Evolutionary conservation across 1,140 invertebrate species (phyloP).

Genomic region (Pseudomyrmex gracilis): DNA sequence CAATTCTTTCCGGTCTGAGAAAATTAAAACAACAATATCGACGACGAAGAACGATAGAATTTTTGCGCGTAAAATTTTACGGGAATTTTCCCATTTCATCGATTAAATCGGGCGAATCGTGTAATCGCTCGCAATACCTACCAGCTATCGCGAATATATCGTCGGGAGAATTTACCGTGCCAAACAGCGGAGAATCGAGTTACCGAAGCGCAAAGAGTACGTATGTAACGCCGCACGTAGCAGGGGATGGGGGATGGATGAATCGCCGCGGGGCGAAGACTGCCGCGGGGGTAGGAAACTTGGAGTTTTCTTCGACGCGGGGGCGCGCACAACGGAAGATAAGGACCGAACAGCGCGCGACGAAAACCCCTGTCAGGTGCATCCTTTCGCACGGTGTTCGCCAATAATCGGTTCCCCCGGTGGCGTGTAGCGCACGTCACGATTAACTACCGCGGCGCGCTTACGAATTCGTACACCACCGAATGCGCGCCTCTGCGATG

Average conservation of each 20-base stretch:
- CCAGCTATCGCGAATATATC: constrained; percentile 6
- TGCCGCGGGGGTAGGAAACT: constrained; percentile 36
- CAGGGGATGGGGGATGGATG: not conserved
- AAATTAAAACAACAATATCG: too few relatives aligned
- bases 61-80: not conserved
- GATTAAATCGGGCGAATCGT: constrained; percentile 9
- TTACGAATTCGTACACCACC: constrained; percentile 24
- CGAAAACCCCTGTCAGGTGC: constrained; percentile 81
- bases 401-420: constrained; percentile 79
- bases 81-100: not conserved
- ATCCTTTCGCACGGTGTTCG: constrained; percentile 80
- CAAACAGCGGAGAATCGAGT: constrained; percentile 40
- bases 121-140: constrained; percentile 13
- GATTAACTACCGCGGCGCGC: constrained; percentile 55
- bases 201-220: constrained; percentile 46
- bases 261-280: constrained; percentile 41
- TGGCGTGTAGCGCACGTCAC: constrained; percentile 42
- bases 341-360: constrained; percentile 65
- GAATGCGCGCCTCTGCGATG: constrained; percentile 28
- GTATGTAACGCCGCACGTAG: constrained; percentile 31
- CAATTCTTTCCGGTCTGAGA: too few relatives aligned
- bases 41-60: too few relatives aligned
- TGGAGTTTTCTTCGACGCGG: constrained; percentile 43
- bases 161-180: constrained; percentile 25
- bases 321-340: constrained; percentile 8